Percentiles rank a stretch among this genome's conserved stretches.
These are phyloP conservation scores for Andrena bucephala DNA, from an alignment of 2,888 invertebrate genomes.

Conservation along the genomic window DNA sequence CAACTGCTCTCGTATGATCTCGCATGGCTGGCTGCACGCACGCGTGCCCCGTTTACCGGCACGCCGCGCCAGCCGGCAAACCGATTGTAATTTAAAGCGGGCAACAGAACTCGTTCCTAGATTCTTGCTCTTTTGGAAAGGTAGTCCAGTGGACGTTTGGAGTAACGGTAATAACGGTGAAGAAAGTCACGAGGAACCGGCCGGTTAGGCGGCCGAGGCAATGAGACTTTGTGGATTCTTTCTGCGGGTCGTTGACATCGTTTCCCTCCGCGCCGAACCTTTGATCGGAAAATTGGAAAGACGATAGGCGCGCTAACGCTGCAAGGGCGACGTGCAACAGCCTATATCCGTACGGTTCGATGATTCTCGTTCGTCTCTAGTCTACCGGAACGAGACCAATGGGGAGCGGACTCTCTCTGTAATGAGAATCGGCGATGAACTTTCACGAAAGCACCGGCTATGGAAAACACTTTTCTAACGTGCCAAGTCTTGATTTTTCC, in stretches of 20 bases:
- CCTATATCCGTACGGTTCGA: constrained; percentile 5
- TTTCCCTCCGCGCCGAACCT: constrained; percentile 54
- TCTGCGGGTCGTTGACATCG: constrained; percentile 68
- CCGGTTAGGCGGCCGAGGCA: constrained; percentile 42
- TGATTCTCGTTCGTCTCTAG: constrained; percentile 10
- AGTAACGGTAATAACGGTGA: constrained; percentile 80
- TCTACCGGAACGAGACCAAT: constrained; percentile 32
- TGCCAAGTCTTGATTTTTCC: constrained; percentile 61
- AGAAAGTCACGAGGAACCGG: constrained; percentile 69
- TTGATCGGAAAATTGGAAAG: neutral
- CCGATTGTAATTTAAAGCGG: constrained; percentile 73
- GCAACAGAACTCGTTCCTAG: constrained; percentile 79
- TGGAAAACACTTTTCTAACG: constrained; percentile 71
- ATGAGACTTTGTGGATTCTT: constrained; percentile 68
- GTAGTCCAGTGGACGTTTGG: constrained; percentile 71
- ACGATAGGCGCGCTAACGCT: neutral
- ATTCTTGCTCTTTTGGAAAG: constrained; percentile 80
- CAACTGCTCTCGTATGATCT: neutral
- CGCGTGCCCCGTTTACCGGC: constrained; percentile 13
- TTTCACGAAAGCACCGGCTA: constrained; percentile 66
- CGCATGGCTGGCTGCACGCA: constrained; percentile 25
- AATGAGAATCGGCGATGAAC: constrained; percentile 37
- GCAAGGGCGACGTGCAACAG: neutral
- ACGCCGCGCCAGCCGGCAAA: neutral
- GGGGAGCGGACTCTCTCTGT: neutral